Evolutionary conservation across 2,888 invertebrate genomes (phyloP).

Genomic region (Oscheius sp.): DNA sequence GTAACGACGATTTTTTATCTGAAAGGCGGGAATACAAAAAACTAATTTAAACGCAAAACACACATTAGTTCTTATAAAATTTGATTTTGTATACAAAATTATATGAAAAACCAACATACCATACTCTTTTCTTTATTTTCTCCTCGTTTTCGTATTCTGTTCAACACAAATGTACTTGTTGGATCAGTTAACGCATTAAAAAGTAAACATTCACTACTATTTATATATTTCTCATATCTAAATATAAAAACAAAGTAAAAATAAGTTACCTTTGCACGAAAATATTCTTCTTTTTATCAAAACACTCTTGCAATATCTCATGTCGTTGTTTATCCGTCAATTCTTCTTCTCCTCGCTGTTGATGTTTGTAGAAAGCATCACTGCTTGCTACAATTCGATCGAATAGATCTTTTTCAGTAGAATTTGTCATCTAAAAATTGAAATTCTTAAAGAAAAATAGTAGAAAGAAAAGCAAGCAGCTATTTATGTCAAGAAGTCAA

Average conservation of each 20-base stretch:
- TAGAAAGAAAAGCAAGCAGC: background rate
- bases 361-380: slow-evolving; percentile 57
- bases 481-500: background rate
- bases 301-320: slow-evolving; percentile 45
- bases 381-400: slow-evolving; percentile 38
- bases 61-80: background rate
- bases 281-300: slow-evolving; percentile 38
- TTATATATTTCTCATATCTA: slow-evolving; percentile 49
- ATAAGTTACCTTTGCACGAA: slow-evolving; percentile 53
- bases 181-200: slow-evolving; percentile 44
- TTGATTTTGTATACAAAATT: background rate
- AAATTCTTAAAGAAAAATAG: background rate
- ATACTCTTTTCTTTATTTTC: no score
- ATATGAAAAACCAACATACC: background rate
- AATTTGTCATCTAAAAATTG: background rate
- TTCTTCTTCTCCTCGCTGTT: slow-evolving; percentile 56
- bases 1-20: slow-evolving; percentile 57
- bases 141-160: slow-evolving; percentile 21
- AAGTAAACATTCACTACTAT: slow-evolving; percentile 34
- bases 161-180: slow-evolving; percentile 12
- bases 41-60: background rate
- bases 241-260: background rate
- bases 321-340: slow-evolving; percentile 47
- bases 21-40: background rate
- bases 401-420: slow-evolving; percentile 30